Conservation (phyloP, 2,113 vertebrate genomes). For the Genyomyrus donnyi region DNA sequence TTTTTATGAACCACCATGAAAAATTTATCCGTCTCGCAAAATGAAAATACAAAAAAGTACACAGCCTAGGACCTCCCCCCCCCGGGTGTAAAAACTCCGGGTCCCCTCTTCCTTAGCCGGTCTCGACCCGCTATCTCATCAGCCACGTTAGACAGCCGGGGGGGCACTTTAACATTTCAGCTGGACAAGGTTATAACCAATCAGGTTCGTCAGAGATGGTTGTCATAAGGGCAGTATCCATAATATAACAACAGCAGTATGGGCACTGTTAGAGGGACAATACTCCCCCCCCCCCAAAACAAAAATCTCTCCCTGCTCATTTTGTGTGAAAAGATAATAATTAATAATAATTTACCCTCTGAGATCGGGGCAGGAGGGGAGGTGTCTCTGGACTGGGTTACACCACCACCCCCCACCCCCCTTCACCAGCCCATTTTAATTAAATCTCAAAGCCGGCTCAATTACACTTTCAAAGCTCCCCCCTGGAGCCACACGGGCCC, state of each 20-base stretch:
- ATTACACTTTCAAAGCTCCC: constrained; percentile 64
- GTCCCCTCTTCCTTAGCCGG: constrained; percentile 57
- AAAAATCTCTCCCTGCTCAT: not conserved
- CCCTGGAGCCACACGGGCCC: constrained; percentile 49
- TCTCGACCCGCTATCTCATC: constrained; percentile 63
- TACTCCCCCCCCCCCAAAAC: not conserved
- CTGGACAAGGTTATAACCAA: not conserved
- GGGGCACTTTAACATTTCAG: not conserved
- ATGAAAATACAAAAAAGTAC: constrained; percentile 65
- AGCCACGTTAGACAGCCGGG: constrained; percentile 15
- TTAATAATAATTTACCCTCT: not conserved
- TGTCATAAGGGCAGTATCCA: not conserved
- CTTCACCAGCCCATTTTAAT: constrained; percentile 61
- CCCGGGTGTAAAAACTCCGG: constrained; percentile 54
- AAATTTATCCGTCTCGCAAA: constrained; percentile 72
- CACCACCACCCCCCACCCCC: constrained; percentile 34
- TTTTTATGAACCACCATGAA: constrained; percentile 75
- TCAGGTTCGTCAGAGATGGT: not conserved
- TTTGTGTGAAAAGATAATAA: not conserved
- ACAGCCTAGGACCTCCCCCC: constrained; percentile 61
- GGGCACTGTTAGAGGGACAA: not conserved
- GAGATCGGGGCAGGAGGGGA: constrained; percentile 34
- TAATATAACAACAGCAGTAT: not conserved
- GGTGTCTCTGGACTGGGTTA: constrained; percentile 42
- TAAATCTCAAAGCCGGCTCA: constrained; percentile 52